These are phyloP conservation scores for Ectemnius lituratus DNA, from an alignment of 2,888 invertebrate genomes.

Conservation along the genomic window DNA sequence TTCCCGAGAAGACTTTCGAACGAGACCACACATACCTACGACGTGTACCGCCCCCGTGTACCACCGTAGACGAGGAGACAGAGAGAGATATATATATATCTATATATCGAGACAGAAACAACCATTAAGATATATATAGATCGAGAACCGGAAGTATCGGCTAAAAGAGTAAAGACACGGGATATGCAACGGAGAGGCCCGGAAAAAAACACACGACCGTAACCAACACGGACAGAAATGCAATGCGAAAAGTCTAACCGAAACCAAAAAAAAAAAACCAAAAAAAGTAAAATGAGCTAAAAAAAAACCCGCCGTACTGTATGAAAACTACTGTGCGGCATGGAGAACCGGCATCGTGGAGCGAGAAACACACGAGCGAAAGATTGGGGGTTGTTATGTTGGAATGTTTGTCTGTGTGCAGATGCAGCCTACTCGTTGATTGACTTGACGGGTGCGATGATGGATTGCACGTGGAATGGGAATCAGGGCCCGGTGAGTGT, in stretches of 20 bases:
- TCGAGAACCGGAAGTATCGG: constrained; percentile 12
- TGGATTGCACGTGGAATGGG: constrained; percentile 68
- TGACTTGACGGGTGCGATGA: constrained; percentile 74
- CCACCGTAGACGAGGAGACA: too few relatives aligned
- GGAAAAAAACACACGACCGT: constrained; percentile 23
- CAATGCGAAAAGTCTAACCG: constrained; percentile 20
- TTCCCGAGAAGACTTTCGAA: too few relatives aligned
- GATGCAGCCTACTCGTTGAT: constrained; percentile 78
- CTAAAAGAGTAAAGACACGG: too few relatives aligned
- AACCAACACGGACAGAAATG: constrained; percentile 11
- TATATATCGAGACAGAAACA: constrained; percentile 12
- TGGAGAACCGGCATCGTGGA: constrained; percentile 12
- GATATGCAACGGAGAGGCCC: too few relatives aligned
- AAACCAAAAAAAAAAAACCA: constrained; percentile 49
- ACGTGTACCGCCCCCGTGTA: too few relatives aligned
- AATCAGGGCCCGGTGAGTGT: constrained; percentile 68
- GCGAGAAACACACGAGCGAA: constrained; percentile 37
- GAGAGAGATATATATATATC: constrained; percentile 1
- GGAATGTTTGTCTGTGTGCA: constrained; percentile 80
- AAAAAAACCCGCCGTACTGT: too few relatives aligned
- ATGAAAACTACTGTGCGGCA: too few relatives aligned
- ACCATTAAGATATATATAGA: constrained; percentile 25
- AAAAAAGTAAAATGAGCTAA: constrained; percentile 31
- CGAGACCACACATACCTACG: too few relatives aligned
- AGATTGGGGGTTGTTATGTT: constrained; percentile 75